Evolutionary conservation across 2,888 invertebrate species (phyloP), one percentile per base, ranked within the genome.

Genomic region (Poecilus cupreus): DNA sequence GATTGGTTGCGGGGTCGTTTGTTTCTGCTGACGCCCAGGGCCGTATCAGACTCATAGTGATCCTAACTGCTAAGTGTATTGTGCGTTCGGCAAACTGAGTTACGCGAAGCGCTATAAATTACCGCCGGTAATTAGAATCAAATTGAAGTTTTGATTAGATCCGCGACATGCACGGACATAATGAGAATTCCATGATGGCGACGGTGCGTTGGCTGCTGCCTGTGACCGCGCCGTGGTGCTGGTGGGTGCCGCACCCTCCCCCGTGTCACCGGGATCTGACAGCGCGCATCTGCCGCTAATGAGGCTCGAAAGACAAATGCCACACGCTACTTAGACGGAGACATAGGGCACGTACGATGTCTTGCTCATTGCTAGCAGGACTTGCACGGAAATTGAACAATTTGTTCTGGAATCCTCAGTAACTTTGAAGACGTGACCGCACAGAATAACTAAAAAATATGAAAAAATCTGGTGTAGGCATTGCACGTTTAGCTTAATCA

Each of bases 91-190:
- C 70, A 82, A 82, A 78, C 82, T 78, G 75, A 82, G 78, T 82
- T 82, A 82, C 60, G 60, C 37, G 68, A 49, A 80, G 74, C 82
- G 80, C 77, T 85, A 86, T 86, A 86, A 87, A 87, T 87, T 87
- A 87, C 84, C 85, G 76, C 74, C 68, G 82, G 85, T 86, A 87
- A 87, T 87, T 87, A 87, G 85, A 85, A 86, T 86, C 84, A 85
- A 86, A 87, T 87, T 86, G 86, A 86, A 87, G 86, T 86, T 87
- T 86, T 85, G 87, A 87, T 87, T 86, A 86, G 86, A 87, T 86
- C 84, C 83, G 85, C 84, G 83, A 84, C 83, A 84, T 85, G 78
- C 49, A 84, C 84, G 84, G 84, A 84, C 85, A 83, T 86, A 86
- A 86, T 85, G 85, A 85, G 85, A 84, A 84, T 86, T 86, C 86